Evolutionary conservation across 2,113 vertebrate species (phyloP).

Genomic region (Chionodraco myersi): DNA sequence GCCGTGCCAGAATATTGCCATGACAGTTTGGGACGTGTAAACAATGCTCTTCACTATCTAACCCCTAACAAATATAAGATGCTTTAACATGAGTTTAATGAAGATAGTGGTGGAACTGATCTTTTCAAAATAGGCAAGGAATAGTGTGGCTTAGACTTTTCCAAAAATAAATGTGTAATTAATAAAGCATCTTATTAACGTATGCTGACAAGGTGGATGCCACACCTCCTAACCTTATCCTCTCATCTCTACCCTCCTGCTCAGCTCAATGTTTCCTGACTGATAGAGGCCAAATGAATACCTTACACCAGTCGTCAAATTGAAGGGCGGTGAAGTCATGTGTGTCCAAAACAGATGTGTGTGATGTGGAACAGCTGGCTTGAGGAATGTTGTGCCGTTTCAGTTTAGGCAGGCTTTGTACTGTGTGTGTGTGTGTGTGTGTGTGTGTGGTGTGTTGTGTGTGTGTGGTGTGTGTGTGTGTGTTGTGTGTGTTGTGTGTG

Average conservation of each 20-base stretch:
- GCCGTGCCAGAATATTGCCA: slow-evolving; percentile 18
- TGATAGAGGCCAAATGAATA: slow-evolving; percentile 39
- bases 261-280: slow-evolving; percentile 6
- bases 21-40: slow-evolving; percentile 26
- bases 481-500: too few relatives aligned
- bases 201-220: slow-evolving; percentile 31
- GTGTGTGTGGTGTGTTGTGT: background rate
- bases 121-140: slow-evolving; percentile 10
- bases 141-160: slow-evolving; percentile 4
- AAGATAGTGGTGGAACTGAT: slow-evolving; percentile 3
- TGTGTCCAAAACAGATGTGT: slow-evolving; percentile 37
- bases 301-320: slow-evolving; percentile 22
- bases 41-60: slow-evolving; percentile 12
- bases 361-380: slow-evolving; percentile 60
- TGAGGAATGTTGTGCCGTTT: slow-evolving; percentile 23
- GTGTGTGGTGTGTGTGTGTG: background rate
- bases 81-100: background rate
- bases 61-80: slow-evolving; percentile 12
- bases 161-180: slow-evolving; percentile 11
- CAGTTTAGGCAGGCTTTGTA: slow-evolving; percentile 11
- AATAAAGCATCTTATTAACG: slow-evolving; percentile 32
- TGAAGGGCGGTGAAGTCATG: slow-evolving; percentile 49
- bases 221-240: slow-evolving; percentile 13
- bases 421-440: slow-evolving; percentile 13
- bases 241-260: slow-evolving; percentile 9